Evolutionary conservation across 2,888 invertebrate species (phyloP), one percentile per base, ranked within the genome.

Genomic region (Epiblema foenella): DNA sequence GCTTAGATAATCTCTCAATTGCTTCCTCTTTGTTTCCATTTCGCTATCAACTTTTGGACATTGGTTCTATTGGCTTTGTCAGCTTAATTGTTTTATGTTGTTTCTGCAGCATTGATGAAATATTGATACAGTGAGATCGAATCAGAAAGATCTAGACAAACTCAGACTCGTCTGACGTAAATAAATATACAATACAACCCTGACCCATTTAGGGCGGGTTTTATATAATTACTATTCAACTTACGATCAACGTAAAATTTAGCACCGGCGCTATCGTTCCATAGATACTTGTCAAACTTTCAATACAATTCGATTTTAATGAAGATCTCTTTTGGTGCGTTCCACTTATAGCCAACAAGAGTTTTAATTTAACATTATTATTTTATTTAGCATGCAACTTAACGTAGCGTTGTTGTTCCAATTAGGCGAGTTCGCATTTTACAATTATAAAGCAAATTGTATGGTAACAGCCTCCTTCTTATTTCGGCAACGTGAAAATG

Each of bases 401-500:
- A 42, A 15, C 29, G 18, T 18, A 18, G 11, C 12, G 60, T 46
- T 46, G n/a, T 29, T 46, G 46, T 11, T 29, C 24, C 24, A 29
- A 46, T 46, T 46, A 60, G 46, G 24, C 29, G 10, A 10, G 8
- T 39, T 49, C 46, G 60, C 24, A 17, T 46, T 37, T 60, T 29
- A 24, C 10, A 24, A 60, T 60, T 46, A 42, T 29, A 7, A 29
- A 3, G 29, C 29, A 46, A 29, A 46, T 24, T 29, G 5, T 49
- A 49, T 29, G 33, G 17, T 18, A 20, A 51, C 8, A 42, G 12
- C 15, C 18, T 33, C 12, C 15, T 51, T 37, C 37, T 39, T 59
- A 59, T 60, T 68, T 52, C n/a, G 39, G 39, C 24, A 51, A 20
- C 24, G 24, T 24, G 24, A 58, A 58, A 58, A 42, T 39, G 46